Evolutionary conservation across 2,888 invertebrate species (phyloP), one percentile per base, ranked within the genome.

Genomic region (Barypeithes pellucidus): DNA sequence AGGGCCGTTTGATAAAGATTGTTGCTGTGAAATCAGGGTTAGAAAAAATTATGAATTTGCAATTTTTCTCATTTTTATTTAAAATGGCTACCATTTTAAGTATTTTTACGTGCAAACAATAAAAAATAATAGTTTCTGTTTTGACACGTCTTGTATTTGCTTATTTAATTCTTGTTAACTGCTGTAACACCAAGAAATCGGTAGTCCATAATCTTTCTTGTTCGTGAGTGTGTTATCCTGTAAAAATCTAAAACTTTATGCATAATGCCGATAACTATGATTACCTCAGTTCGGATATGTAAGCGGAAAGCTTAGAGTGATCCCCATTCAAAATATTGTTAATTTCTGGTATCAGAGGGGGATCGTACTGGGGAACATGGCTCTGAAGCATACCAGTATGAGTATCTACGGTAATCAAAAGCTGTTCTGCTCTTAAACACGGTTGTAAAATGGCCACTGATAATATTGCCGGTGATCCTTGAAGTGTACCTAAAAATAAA

Each of bases 331-430:
- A 89, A 47, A 94, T 92, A 54, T 90, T 88, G 79, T 96, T 95
- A 72, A 98, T 89, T 73, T 97, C 97, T 2, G 91, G 89, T 80
- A 95, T 91, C 76, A 93, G 88, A 33, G 94, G 93, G 71, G 95
- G 93, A 78, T 95, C 93, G 86, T 96, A 96, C 82, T 96, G 96
- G 9, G 96, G 96, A 52, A 98, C 95, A 82, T 97, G 96, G 79
- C 96, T 95, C 77, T 96, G 93, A 80, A 96, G 89, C 87, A 95
- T 93, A 0, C 98, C 98, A 7, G 95, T 95, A 86, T 97, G 97
- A 36, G 97, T 96, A 85, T 98, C 97, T 62, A 98, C 96, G 24
- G 97, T 95, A 72, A 98, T 93, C 72, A 97, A 89, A 77, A 98
- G 89, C 85, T 96, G 94, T 85, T 98, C 98, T 0, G 97, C 97